phyloP scores from a whole-genome alignment of 2,797 vertebrate species.

The Leptoclinus maculatus region DNA sequence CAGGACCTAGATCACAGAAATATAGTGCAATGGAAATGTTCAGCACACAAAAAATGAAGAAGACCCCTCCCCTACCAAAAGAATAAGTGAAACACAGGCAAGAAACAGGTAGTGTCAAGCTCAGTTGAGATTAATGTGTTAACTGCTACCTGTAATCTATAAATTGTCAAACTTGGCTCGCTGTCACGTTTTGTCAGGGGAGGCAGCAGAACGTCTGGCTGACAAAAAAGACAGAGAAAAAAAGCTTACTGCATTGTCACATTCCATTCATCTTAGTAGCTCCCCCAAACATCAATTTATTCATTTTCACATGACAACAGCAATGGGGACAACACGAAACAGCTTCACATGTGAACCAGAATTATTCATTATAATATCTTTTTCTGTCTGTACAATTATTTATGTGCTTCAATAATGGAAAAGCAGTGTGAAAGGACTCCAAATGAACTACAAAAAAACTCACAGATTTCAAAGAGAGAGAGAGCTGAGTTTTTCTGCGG shows the following conservation, averaged over 20 bases:
- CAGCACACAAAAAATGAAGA: neutral
- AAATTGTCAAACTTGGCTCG: conserved; percentile 22
- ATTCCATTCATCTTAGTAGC: conserved; percentile 39
- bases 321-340: conserved; percentile 64
- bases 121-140: conserved; percentile 31
- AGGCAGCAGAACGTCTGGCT: conserved; percentile 35
- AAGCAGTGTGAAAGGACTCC: conserved; percentile 53
- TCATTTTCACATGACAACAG: conserved; percentile 73
- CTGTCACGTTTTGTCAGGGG: conserved; percentile 34
- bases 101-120: neutral
- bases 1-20: neutral
- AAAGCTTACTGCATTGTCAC: conserved; percentile 29
- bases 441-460: conserved; percentile 51
- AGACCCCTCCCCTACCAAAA: neutral
- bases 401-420: conserved; percentile 75
- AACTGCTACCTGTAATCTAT: conserved; percentile 46
- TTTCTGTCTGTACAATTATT: conserved; percentile 77
- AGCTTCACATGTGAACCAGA: conserved; percentile 69
- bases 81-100: conserved; percentile 22
- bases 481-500: conserved; percentile 6
- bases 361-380: conserved; percentile 73
- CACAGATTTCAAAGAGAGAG: conserved; percentile 56
- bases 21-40: neutral
- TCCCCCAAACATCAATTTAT: conserved; percentile 66
- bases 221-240: conserved; percentile 31